Conservation (phyloP, 2,797 vertebrate genomes). For the Anguilla megastoma region DNA sequence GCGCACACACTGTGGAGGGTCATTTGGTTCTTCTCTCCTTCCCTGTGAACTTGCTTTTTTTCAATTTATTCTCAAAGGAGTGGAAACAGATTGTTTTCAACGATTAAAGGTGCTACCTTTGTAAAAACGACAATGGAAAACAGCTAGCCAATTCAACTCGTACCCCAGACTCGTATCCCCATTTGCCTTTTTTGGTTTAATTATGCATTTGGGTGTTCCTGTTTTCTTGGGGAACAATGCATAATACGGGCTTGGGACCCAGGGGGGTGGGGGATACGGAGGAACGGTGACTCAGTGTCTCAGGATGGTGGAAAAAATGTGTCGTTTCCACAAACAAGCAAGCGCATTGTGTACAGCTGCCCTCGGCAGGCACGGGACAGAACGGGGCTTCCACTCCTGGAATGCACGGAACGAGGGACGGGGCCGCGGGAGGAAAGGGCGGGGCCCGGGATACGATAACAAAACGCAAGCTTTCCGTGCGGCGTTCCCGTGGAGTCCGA, state of each 20-base stretch:
- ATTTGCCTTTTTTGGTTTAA: slow-evolving; percentile 5
- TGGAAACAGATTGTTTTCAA: slow-evolving; percentile 32
- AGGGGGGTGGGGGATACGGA: neutral
- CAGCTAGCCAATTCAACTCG: neutral
- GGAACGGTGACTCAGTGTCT: slow-evolving; percentile 41
- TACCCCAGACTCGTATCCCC: neutral
- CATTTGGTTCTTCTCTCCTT: neutral
- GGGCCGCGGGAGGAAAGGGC: slow-evolving; percentile 10
- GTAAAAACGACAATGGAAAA: neutral
- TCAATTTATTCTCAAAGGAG: neutral
- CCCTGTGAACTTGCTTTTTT: slow-evolving; percentile 8
- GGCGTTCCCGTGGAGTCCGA: neutral
- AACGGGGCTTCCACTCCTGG: slow-evolving; percentile 20
- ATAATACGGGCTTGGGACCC: slow-evolving; percentile 27
- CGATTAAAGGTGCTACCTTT: slow-evolving; percentile 24
- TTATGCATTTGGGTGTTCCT: slow-evolving; percentile 31
- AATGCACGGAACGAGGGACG: slow-evolving; percentile 42
- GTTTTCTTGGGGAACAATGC: slow-evolving; percentile 35
- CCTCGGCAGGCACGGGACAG: slow-evolving; percentile 30
- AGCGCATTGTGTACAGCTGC: slow-evolving; percentile 39
- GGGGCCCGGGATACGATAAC: neutral
- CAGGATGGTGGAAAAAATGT: slow-evolving; percentile 42
- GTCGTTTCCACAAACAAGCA: slow-evolving; percentile 44
- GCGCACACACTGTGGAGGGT: neutral
- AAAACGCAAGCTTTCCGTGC: neutral